Conservation (phyloP, 2,113 vertebrate species). For the Pterophyllum scalare region DNA sequence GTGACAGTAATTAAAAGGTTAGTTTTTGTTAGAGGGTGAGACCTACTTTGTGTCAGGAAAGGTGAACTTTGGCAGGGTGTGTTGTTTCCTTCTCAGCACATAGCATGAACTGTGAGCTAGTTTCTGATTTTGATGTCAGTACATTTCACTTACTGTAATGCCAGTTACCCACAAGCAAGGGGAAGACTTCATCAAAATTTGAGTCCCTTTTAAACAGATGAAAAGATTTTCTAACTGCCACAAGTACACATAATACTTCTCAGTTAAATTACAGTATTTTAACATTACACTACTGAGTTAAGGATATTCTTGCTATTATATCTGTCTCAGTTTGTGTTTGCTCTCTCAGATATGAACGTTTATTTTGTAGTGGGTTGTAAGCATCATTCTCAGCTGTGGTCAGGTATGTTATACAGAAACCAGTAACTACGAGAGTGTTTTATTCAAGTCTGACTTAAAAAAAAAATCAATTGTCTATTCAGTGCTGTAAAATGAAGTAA, state of each 20-base stretch:
- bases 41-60: background rate
- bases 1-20: constrained; percentile 38
- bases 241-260: background rate
- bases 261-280: background rate
- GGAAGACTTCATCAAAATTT: too few relatives aligned
- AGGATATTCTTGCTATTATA: background rate
- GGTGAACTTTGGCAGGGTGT: constrained; percentile 69
- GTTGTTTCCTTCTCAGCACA: constrained; percentile 4
- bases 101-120: background rate
- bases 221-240: background rate
- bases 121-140: background rate
- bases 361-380: too few relatives aligned
- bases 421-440: background rate
- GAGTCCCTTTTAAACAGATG: too few relatives aligned
- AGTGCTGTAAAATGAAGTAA: background rate
- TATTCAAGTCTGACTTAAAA: background rate
- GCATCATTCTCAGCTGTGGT: background rate
- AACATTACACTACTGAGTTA: background rate
- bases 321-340: background rate
- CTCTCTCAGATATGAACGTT: background rate
- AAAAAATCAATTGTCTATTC: too few relatives aligned
- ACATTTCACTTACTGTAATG: background rate
- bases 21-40: constrained; percentile 12
- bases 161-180: background rate
- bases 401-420: background rate